Percentiles rank a stretch among this genome's conserved stretches.
Evolutionary conservation across 2,113 vertebrate species (phyloP).

Genomic region (Calyptommatus sinebrachiatus): DNA sequence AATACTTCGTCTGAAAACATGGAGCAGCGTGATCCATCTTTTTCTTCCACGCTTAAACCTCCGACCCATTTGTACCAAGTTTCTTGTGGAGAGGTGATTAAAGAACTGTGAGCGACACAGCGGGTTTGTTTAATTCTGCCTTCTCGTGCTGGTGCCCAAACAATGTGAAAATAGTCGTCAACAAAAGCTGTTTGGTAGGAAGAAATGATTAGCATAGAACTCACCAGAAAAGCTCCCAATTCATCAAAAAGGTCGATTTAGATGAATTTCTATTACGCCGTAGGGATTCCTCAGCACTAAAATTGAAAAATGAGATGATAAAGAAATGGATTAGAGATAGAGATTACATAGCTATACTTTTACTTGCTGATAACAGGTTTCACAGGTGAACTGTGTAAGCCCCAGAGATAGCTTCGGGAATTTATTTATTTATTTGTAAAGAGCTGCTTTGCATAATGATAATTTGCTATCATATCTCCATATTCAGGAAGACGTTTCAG

Average conservation of each 20-base stretch:
- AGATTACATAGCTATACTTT: slow-evolving; percentile 31
- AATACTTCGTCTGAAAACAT: background rate
- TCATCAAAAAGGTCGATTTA: slow-evolving; percentile 13
- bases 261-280: slow-evolving; percentile 16
- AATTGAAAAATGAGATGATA: slow-evolving; percentile 36
- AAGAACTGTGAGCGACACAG: background rate
- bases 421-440: slow-evolving; percentile 22
- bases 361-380: slow-evolving; percentile 21
- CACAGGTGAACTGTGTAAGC: slow-evolving; percentile 24
- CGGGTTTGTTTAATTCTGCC: background rate
- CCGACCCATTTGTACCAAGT: slow-evolving; percentile 7
- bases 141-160: slow-evolving; percentile 27
- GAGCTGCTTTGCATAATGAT: background rate
- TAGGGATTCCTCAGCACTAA: slow-evolving; percentile 6
- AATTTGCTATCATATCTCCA: background rate
- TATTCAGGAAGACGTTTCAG: slow-evolving; percentile 6
- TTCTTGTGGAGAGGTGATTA: slow-evolving; percentile 4
- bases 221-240: slow-evolving; percentile 5
- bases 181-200: slow-evolving; percentile 13
- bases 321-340: slow-evolving; percentile 29
- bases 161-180: slow-evolving; percentile 27
- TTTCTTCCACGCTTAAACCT: background rate
- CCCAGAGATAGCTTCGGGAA: background rate
- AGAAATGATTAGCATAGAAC: slow-evolving; percentile 26
- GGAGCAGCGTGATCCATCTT: background rate